phyloP scores from a whole-genome alignment of 2,113 vertebrate genomes.

The Notothenia rossii region DNA sequence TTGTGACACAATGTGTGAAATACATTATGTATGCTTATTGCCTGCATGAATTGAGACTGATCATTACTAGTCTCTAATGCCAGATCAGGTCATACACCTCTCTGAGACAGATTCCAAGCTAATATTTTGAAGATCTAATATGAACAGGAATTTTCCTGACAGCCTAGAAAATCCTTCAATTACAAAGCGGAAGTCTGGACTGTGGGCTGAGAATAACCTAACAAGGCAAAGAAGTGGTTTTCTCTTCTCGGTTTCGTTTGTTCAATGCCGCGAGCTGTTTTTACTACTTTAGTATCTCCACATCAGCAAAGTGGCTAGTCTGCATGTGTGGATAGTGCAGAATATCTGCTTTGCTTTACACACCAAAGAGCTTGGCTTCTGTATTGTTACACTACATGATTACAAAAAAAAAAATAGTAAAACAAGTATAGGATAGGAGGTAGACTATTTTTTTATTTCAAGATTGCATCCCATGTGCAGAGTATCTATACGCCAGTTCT shows the following conservation, averaged over 20 bases:
- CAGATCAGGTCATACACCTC: conserved; percentile 7
- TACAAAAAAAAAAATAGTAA: not conserved
- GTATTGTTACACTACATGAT: not conserved
- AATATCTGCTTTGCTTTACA: not conserved
- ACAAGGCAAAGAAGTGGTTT: conserved; percentile 62
- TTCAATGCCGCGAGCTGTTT: conserved; percentile 52
- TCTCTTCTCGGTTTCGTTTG: conserved; percentile 43
- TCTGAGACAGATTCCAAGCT: not conserved
- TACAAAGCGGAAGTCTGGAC: conserved; percentile 29
- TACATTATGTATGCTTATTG: not conserved
- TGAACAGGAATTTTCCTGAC: conserved; percentile 18
- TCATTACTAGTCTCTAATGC: not conserved
- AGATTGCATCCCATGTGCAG: not conserved
- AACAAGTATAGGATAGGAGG: no score
- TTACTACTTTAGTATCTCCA: conserved; percentile 49
- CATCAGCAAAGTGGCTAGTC: conserved; percentile 63
- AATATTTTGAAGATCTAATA: no score
- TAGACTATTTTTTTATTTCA: not conserved
- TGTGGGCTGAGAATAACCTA: conserved; percentile 24
- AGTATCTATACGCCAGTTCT: not conserved
- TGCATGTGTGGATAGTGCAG: conserved; percentile 13
- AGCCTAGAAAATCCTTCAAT: conserved; percentile 31
- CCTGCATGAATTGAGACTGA: not conserved
- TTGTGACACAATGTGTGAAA: not conserved
- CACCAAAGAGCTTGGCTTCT: not conserved